Evolutionary conservation across 1,140 invertebrate genomes (phyloP).

Genomic region (Trichoplusia ni): DNA sequence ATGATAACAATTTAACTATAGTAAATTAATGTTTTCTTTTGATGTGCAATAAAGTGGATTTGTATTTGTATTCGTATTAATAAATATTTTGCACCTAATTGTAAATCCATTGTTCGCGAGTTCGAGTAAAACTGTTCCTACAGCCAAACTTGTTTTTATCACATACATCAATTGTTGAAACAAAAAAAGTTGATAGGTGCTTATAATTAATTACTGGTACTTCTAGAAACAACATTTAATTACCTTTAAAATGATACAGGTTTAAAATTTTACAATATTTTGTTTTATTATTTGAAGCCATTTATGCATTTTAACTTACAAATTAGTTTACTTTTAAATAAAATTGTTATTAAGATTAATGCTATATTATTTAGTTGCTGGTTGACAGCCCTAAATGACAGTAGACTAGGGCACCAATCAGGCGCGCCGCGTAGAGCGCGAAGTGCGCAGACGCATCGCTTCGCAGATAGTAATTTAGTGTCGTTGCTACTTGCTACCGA

Average conservation of each 20-base stretch:
- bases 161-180: background rate
- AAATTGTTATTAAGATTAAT: background rate
- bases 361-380: background rate
- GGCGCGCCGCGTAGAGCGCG: constrained; percentile 33
- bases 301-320: too few species aligned
- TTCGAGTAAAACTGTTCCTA: too few species aligned
- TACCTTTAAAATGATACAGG: too few species aligned
- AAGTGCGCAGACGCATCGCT: constrained; percentile 52
- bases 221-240: background rate
- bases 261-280: background rate
- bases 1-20: too few species aligned
- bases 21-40: too few species aligned
- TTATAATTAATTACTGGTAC: background rate
- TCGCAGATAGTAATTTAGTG: constrained; percentile 67
- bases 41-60: too few species aligned
- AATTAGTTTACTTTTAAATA: too few species aligned
- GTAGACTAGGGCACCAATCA: constrained; percentile 49
- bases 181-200: background rate
- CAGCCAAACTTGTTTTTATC: too few species aligned
- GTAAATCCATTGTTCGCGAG: too few species aligned
- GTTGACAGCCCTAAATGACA: constrained; percentile 19
- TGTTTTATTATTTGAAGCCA: background rate
- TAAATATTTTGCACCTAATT: too few species aligned
- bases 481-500: constrained; percentile 74
- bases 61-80: too few species aligned